Evolutionary conservation across 1,140 invertebrate genomes (phyloP), one percentile per base, ranked within the genome.

Genomic region (Plectrocnemia conspersa): DNA sequence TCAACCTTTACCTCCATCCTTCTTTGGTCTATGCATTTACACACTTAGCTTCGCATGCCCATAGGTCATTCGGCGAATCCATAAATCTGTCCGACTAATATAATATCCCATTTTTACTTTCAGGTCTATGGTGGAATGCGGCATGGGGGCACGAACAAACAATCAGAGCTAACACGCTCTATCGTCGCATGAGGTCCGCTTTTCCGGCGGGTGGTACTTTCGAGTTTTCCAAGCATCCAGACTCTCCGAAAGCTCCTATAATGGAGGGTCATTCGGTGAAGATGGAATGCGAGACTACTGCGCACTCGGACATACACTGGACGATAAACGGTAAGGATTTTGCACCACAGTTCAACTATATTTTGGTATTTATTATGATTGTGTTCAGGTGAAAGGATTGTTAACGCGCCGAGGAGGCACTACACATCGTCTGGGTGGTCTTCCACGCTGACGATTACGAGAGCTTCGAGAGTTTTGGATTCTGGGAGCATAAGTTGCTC

Each of bases 301-400:
- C 22, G 33, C n/a, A 32, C 2, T 23, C 35, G 1, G 27, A 10
- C 22, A 50, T 50, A 10, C 29, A 50, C n/a, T 50, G 47, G 47
- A 50, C 33, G 5, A n/a, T 36, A 9, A 38, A 50, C 21, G 47
- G 47, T 50, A 38, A 38, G 19, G n/a, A n/a, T n/a, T n/a, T n/a
- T n/a, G n/a, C n/a, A n/a, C n/a, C n/a, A n/a, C n/a, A n/a, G n/a
- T n/a, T n/a, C n/a, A n/a, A n/a, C n/a, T n/a, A n/a, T n/a, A n/a
- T n/a, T n/a, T n/a, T 22, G 13, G 7, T 21, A 42, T 42, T 6
- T 42, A 42, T 42, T 3, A 21, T 19, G 15, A 32, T 33, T 35
- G 40, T 50, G 3, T 50, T 19, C 32, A 50, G 47, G 33, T 22
- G 22, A 38, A 13, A 27, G 5, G 1, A 9, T 50, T 10, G 33